Conservation (phyloP, 2,888 invertebrate species). For the Deilephila porcellus region DNA sequence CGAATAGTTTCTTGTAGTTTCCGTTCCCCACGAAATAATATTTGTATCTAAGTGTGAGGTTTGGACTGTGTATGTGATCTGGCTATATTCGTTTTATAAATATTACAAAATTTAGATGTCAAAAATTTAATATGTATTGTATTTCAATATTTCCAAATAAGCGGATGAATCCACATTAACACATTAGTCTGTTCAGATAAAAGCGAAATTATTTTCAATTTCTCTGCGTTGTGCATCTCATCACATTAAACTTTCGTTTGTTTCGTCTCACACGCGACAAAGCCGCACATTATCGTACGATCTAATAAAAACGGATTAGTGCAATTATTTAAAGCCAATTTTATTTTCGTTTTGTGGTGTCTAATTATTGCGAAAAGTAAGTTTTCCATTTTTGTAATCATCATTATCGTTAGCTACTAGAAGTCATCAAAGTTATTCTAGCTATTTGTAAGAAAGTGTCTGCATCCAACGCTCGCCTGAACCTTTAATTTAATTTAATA, state of each 20-base stretch:
- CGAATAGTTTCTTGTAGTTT: background rate
- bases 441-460: too few species aligned
- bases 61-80: background rate
- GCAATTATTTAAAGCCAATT: background rate
- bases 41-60: background rate
- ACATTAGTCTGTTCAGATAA: background rate
- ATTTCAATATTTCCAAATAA: too few species aligned
- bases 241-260: background rate
- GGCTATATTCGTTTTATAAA: background rate
- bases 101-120: too few species aligned
- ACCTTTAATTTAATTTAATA: too few species aligned
- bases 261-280: background rate
- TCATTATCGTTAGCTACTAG: too few species aligned
- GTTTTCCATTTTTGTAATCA: background rate
- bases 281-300: background rate
- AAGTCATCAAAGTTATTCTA: too few species aligned
- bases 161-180: too few species aligned
- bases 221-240: conserved; percentile 17
- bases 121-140: too few species aligned
- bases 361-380: background rate
- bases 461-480: too few species aligned
- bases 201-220: conserved; percentile 16
- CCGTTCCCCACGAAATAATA: background rate
- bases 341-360: background rate
- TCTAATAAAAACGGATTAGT: background rate